phyloP scores from a whole-genome alignment of 2,113 vertebrate genomes.

The Rissa tridactyla region DNA sequence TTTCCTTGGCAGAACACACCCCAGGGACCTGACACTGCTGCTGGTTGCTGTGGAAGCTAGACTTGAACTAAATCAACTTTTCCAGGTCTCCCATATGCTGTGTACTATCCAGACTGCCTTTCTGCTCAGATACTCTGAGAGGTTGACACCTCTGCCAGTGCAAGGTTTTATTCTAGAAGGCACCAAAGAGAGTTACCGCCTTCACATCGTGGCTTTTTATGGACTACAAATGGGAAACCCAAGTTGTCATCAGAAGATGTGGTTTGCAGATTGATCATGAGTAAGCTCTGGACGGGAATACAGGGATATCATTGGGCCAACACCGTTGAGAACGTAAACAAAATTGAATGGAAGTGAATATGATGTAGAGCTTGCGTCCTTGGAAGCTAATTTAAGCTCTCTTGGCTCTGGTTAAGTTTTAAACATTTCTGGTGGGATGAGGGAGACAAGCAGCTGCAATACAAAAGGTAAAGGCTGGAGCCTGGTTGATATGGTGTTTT shows the following conservation, averaged over 20 bases:
- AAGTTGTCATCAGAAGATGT: neutral
- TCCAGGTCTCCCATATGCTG: neutral
- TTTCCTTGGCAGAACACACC: neutral
- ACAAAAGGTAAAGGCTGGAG: neutral
- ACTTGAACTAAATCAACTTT: neutral
- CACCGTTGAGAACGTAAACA: neutral
- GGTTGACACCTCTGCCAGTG: neutral
- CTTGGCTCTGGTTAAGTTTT: neutral
- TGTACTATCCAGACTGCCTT: neutral
- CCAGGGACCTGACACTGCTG: neutral
- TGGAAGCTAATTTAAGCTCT: constrained; percentile 57
- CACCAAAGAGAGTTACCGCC: neutral
- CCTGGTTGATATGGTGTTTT: constrained; percentile 26
- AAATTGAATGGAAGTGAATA: neutral
- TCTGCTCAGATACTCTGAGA: neutral
- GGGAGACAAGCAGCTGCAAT: neutral
- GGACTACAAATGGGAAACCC: neutral
- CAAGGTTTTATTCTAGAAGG: neutral
- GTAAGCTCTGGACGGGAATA: neutral
- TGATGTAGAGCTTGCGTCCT: constrained; percentile 6
- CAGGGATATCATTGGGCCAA: neutral
- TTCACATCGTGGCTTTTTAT: neutral
- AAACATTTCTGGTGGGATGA: constrained; percentile 26
- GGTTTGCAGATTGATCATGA: neutral
- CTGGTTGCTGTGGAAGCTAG: neutral